Evolutionary conservation across 2,113 vertebrate genomes (phyloP), one percentile per base, ranked within the genome.

Genomic region (Myrmecophaga tridactyla): DNA sequence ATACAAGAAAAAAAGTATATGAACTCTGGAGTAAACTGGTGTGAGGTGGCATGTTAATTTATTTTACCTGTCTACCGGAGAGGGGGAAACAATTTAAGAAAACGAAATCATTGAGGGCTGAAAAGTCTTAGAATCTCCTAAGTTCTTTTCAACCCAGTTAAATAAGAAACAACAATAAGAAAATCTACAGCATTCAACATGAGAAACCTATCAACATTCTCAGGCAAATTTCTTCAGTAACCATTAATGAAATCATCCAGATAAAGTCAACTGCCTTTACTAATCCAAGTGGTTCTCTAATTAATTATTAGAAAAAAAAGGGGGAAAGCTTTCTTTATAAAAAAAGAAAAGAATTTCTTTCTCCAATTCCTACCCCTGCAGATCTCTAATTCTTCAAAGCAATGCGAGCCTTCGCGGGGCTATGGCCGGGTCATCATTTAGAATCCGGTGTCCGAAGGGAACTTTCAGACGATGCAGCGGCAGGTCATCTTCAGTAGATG

Each of bases 201-300:
- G 36, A 92, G n/a, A 69, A 60, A 12, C 62, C 48, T 13, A 39
- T 41, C 43, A 51, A 53, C 48, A 65, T 20, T 76, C 18, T 60
- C 72, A 60, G 80, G 25, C 43, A n/a, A 93, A 31, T 82, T 85
- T 73, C 65, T 93, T 94, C 15, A 89, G 51, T 67, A 93, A 93
- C 7, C 21, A 92, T 72, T 89, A 81, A 94, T 81, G 41, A 85
- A 91, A 41, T 70, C 53, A 89, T 18, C 67, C 29, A 67, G 78
- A 89, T 51, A 87, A 80, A 86, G 86, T 46, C 46, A 51, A 82
- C 29, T 73, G 48, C n/a, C 58, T 93, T 88, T 58, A 21, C 41
- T 85, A 90, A 93, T 51, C 10, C 31, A 76, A 80, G 48, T 56
- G 53, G 78, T 62, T 80, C 65, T 80, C 77, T 90, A 76, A 69